phyloP scores from a whole-genome alignment of 1,140 invertebrate species.

The Drosophila eugracilis region DNA sequence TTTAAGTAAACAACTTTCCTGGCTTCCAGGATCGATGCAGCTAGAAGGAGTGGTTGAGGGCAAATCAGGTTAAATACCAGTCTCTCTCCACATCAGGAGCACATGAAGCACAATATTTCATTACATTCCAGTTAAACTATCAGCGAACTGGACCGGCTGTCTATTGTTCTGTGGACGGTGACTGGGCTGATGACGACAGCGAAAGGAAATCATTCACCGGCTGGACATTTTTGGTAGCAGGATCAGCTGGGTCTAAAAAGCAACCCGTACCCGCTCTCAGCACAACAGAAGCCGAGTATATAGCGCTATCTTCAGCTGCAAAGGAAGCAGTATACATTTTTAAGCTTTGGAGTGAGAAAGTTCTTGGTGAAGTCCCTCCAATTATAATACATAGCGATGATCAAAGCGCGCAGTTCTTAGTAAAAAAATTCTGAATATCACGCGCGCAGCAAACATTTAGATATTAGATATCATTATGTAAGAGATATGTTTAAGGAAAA shows the following conservation, averaged over 20 bases:
- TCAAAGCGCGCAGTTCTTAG: too few species aligned
- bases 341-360: background rate
- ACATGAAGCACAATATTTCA: too few species aligned
- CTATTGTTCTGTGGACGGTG: constrained; percentile 1
- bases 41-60: background rate
- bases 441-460: too few species aligned
- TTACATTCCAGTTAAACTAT: too few species aligned
- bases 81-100: background rate
- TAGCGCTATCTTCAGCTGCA: constrained; percentile 7
- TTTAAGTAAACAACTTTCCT: too few species aligned
- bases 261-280: background rate
- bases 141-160: too few species aligned
- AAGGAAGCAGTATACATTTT: constrained; percentile 6
- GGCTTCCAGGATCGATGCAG: background rate
- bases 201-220: constrained; percentile 14
- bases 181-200: constrained; percentile 4
- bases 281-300: constrained; percentile 1
- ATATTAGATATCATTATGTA: too few species aligned
- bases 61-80: background rate
- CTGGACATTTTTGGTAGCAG: constrained; percentile 6
- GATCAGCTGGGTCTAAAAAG: constrained; percentile 1
- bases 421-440: too few species aligned
- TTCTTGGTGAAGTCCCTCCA: too few species aligned
- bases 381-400: too few species aligned
- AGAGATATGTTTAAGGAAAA: too few species aligned